Evolutionary conservation across 2,888 invertebrate species (phyloP).

Genomic region (Cantharis lateralis): DNA sequence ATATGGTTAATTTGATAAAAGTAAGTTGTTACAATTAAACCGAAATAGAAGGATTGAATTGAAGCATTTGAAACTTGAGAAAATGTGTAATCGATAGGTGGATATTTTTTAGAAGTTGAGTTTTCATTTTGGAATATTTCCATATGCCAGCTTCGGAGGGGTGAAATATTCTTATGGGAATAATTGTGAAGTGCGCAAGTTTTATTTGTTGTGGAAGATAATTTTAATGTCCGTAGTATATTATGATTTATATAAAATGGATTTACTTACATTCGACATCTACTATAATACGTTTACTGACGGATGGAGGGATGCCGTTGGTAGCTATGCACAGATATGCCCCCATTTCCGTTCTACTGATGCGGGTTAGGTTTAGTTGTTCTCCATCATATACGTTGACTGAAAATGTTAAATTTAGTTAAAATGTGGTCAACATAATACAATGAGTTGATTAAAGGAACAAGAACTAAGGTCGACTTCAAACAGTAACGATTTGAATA

Average conservation of each 20-base stretch:
- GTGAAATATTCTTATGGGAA: background rate
- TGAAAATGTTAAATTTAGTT: slow-evolving; percentile 56
- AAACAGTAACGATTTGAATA: slow-evolving; percentile 25
- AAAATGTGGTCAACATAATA: slow-evolving; percentile 20
- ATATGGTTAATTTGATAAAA: background rate
- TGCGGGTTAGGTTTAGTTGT: slow-evolving; percentile 81
- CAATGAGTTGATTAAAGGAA: slow-evolving; percentile 25
- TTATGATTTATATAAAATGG: background rate
- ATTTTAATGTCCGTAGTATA: background rate
- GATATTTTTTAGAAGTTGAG: no score
- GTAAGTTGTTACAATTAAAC: background rate
- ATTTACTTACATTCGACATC: slow-evolving; percentile 84
- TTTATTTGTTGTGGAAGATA: background rate
- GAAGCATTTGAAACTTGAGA: background rate
- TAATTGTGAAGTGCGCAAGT: background rate
- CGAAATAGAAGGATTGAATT: background rate
- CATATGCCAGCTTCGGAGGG: no score
- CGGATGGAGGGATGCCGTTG: slow-evolving; percentile 88
- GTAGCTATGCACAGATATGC: slow-evolving; percentile 83
- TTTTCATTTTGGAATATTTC: no score
- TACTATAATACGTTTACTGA: slow-evolving; percentile 88
- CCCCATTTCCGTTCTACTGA: slow-evolving; percentile 87
- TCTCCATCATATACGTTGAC: slow-evolving; percentile 85
- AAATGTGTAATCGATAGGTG: no score
- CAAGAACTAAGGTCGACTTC: slow-evolving; percentile 6